These are phyloP conservation scores for Capitella teleta DNA, from an alignment of 1,140 invertebrate genomes.

Conservation along the genomic window DNA sequence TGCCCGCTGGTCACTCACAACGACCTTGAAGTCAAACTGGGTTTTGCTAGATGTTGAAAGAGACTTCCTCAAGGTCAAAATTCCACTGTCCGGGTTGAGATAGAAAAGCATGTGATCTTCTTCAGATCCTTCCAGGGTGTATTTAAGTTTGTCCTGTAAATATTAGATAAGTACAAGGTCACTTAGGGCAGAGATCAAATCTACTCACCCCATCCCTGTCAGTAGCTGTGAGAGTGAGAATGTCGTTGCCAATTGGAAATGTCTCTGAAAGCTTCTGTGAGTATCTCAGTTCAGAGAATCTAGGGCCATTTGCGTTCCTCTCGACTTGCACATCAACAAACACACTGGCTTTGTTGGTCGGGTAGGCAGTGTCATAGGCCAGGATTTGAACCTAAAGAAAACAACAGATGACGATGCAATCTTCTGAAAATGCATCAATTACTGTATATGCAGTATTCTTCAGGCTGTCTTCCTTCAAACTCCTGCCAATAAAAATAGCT, in stretches of 20 bases:
- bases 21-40: constrained; percentile 1
- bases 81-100: constrained; percentile 19
- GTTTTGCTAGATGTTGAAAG: neutral
- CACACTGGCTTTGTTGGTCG: neutral
- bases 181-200: neutral
- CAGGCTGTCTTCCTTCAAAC: constrained; percentile 6
- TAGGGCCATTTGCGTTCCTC: constrained; percentile 6
- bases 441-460: constrained; percentile 5
- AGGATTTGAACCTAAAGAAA: neutral
- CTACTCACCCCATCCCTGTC: constrained; percentile 46
- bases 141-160: constrained; percentile 5
- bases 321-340: neutral
- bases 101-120: constrained; percentile 14
- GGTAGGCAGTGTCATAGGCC: constrained; percentile 7
- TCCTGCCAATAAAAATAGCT: neutral
- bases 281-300: constrained; percentile 16
- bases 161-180: constrained; percentile 1
- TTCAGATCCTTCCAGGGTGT: constrained; percentile 2
- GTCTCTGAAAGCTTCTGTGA: constrained; percentile 21
- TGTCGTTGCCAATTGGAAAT: constrained; percentile 16
- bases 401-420: neutral
- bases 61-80: constrained; percentile 15
- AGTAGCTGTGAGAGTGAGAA: constrained; percentile 19
- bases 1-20: neutral
- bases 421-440: neutral